phyloP scores from a whole-genome alignment of 30 jellyfish, hydroid and myxozoan genomes.

The Mastigias papua region DNA sequence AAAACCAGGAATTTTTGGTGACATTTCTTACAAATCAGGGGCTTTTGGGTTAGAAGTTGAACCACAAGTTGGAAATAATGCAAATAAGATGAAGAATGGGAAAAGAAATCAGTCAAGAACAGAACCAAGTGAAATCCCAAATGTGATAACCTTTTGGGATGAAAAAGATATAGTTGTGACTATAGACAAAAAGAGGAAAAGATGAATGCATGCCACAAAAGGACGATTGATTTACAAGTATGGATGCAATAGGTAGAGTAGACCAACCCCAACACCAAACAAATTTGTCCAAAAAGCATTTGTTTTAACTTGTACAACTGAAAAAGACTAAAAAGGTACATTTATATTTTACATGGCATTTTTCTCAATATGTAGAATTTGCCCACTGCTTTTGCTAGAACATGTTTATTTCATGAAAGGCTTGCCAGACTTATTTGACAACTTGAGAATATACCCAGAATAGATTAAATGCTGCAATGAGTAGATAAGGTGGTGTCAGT shows the following conservation, averaged over 20 bases:
- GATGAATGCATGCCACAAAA: not conserved
- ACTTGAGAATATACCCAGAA: not conserved
- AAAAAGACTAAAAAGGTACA: not conserved
- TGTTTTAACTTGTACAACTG: not conserved
- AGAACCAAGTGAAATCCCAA: not conserved
- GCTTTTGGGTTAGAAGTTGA: constrained; percentile 23
- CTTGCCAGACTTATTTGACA: not conserved
- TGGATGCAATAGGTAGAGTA: not conserved
- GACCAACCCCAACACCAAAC: not conserved
- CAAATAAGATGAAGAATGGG: not conserved
- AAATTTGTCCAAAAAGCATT: not conserved
- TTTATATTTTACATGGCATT: not conserved
- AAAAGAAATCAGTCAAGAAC: not conserved
- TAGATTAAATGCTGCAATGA: not conserved
- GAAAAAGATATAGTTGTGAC: not conserved
- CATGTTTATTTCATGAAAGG: not conserved
- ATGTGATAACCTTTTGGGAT: not conserved
- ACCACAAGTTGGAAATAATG: constrained; percentile 3
- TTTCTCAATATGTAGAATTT: not conserved
- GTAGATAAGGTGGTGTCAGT: not conserved
- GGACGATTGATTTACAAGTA: not conserved
- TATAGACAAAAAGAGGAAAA: not conserved
- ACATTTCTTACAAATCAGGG: constrained; percentile 4
- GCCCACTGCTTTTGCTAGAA: not conserved
- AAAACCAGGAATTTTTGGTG: not conserved